Evolutionary conservation across 2,888 invertebrate genomes (phyloP).

Genomic region (Clusia tigrina): DNA sequence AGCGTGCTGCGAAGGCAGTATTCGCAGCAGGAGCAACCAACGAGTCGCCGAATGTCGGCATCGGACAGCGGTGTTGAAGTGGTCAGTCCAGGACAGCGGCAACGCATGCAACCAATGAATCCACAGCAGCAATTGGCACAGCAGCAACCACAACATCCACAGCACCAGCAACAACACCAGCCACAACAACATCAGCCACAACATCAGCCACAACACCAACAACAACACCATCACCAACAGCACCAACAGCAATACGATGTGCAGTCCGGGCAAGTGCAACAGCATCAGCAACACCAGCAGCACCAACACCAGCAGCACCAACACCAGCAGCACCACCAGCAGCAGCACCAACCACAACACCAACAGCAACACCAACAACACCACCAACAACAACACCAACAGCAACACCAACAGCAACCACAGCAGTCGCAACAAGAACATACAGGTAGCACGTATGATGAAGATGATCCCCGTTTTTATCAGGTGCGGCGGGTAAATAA

Average conservation of each 20-base stretch:
- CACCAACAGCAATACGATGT: constrained; percentile 71
- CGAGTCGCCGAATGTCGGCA: constrained; percentile 68
- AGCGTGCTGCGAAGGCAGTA: constrained; percentile 83
- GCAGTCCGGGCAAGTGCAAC: too few species aligned
- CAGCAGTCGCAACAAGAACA: constrained; percentile 46
- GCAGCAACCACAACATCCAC: constrained; percentile 44
- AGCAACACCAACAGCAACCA: constrained; percentile 68
- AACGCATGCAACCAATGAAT: constrained; percentile 55
- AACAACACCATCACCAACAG: constrained; percentile 43
- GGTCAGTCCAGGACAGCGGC: constrained; percentile 58
- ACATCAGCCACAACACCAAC: constrained; percentile 62
- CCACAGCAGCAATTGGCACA: constrained; percentile 60
- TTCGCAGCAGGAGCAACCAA: constrained; percentile 78
- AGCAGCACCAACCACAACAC: constrained; percentile 57
- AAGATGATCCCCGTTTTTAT: constrained; percentile 73
- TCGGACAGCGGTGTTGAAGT: constrained; percentile 67
- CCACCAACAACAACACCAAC: constrained; percentile 46
- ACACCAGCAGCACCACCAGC: constrained; percentile 52
- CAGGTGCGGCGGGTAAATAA: constrained; percentile 52
- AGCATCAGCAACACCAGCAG: constrained; percentile 46
- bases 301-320: constrained; percentile 46
- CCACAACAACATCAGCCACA: constrained; percentile 51
- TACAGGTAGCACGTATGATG: constrained; percentile 64
- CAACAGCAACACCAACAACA: constrained; percentile 62
- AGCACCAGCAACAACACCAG: constrained; percentile 47